These are phyloP conservation scores for Nannobrachium achirus DNA, from an alignment of 2,113 vertebrate genomes.

Conservation along the genomic window DNA sequence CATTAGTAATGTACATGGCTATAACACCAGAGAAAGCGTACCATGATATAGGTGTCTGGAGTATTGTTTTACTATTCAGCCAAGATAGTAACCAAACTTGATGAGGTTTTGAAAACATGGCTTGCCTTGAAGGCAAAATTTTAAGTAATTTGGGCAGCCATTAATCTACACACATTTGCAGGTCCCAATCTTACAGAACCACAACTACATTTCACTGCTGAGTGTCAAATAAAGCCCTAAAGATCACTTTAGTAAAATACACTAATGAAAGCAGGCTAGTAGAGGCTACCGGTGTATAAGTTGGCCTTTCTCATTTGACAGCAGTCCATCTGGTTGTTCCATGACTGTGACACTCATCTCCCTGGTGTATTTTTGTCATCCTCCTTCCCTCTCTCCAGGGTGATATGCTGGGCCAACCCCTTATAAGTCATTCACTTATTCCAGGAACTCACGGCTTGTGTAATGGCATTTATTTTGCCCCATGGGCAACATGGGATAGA, in stretches of 20 bases:
- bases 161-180: no score
- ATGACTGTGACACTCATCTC: conserved; percentile 39
- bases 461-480: conserved; percentile 25
- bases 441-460: conserved; percentile 62
- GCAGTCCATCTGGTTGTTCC: conserved; percentile 41
- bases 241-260: conserved; percentile 11
- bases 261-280: not conserved
- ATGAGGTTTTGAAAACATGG: no score
- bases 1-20: no score
- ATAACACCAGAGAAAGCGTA: no score
- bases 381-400: conserved; percentile 8
- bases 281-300: conserved; percentile 21
- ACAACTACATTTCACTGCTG: no score
- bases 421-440: conserved; percentile 71
- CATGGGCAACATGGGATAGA: conserved; percentile 6
- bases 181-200: no score
- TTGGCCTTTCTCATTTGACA: conserved; percentile 53
- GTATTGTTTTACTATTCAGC: no score
- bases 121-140: no score
- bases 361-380: conserved; percentile 74
- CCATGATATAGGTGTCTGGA: no score
- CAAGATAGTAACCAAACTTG: no score
- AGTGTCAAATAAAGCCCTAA: no score
- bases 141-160: no score
- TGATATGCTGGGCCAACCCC: conserved; percentile 59